Base-by-base conservation (phyloP, 2,113 vertebrate genomes). In the Odontophorus gujanensis region DNA sequence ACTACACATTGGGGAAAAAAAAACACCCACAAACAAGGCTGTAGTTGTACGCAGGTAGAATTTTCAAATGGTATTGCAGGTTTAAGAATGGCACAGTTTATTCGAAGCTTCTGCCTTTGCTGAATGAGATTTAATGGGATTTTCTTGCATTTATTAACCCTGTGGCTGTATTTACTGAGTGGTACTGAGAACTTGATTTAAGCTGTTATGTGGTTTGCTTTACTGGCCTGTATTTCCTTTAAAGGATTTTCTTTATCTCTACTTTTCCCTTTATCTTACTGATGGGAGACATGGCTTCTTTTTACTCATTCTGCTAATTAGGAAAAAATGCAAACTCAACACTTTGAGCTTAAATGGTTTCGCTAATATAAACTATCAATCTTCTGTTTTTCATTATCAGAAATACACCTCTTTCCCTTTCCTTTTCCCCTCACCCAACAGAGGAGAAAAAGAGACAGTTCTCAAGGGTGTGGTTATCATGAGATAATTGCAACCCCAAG, bases 381-480 rank as follows among this genome's bases (percentile, higher is more conserved):
- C 69, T 82, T 87, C 62, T 75, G 9, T 26, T 87, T 92, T 50
- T 89, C 61, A 65, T 30, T 67, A 20, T 85, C 45, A 77, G 38
- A 62, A 89, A 59, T 65, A 19, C 32, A 62, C 26, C 43, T 90
- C 65, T 77, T 93, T 66, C n/a, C 32, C 19, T 81, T 87, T 90
- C 28, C 32, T 89, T 79, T 94, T 76, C 76, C 59, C 87, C 76
- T 50, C 75, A 66, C 82, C 43, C 50, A 63, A 36, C 5, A 36
- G 32, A 88, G 55, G 25, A 91, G 73, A 45, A 67, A 47, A 62
- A 43, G 53, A 93, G 80, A 30, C 50, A 42, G 74, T 61, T 95
- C 58, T 93, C 1, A 2, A 78, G 72, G 96, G 91, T 90, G 82
- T 91, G 90, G 86, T 90, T 94, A 55, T 91, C 81, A 51, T 92